Conservation (phyloP, 2,113 vertebrate species). For the Neogale vison region DNA sequence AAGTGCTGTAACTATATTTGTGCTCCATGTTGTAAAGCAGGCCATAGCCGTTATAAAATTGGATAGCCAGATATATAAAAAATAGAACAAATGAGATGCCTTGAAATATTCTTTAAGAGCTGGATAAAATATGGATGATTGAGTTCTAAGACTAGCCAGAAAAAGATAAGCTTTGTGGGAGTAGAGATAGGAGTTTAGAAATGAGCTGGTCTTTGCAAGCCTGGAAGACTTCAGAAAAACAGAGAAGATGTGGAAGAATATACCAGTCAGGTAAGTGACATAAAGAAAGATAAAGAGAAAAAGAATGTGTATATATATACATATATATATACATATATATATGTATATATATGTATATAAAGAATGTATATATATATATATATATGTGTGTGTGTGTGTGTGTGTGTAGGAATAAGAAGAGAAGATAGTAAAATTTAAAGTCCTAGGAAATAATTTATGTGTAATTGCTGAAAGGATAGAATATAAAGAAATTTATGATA, state of each 20-base stretch:
- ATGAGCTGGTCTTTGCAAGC: neutral
- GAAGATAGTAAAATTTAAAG: neutral
- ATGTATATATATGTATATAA: neutral
- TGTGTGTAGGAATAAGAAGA: neutral
- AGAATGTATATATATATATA: neutral
- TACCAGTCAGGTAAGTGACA: neutral
- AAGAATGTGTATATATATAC: neutral
- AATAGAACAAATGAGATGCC: neutral
- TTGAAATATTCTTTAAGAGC: constrained; percentile 8
- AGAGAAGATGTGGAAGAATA: neutral
- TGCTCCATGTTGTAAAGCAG: neutral
- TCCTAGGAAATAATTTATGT: neutral
- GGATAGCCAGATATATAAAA: neutral
- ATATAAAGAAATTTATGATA: neutral
- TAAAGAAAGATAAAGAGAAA: neutral
- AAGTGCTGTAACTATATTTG: neutral
- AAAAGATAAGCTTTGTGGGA: neutral
- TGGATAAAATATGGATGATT: neutral
- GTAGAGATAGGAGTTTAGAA: neutral
- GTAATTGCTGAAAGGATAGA: neutral
- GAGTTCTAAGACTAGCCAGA: neutral
- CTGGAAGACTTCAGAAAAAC: neutral
- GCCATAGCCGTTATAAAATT: constrained; percentile 9
- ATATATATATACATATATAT: neutral
- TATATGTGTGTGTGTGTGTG: too few species aligned